These are phyloP conservation scores for Beris chalybata DNA, from an alignment of 2,888 invertebrate genomes.

Conservation along the genomic window DNA sequence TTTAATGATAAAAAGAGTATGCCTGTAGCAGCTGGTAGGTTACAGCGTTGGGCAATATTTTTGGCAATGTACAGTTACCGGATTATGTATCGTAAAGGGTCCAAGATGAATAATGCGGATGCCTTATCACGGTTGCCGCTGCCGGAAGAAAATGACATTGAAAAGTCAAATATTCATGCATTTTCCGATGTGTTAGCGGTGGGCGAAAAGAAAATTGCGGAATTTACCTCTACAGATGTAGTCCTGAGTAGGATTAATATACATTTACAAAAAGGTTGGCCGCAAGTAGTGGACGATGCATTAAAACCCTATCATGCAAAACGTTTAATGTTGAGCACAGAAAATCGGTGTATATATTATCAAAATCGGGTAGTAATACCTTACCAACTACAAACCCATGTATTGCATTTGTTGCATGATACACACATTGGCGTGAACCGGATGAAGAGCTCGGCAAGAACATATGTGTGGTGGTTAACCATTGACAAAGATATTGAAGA, in stretches of 20 bases:
- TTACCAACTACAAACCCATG: too few relatives aligned
- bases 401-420: too few relatives aligned
- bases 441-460: constrained; percentile 11
- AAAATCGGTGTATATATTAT: too few relatives aligned
- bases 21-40: constrained; percentile 35
- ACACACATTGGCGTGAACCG: too few relatives aligned
- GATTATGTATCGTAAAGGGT: constrained; percentile 33
- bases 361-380: constrained; percentile 15
- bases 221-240: too few relatives aligned
- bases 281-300: constrained; percentile 23
- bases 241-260: background rate
- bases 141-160: background rate
- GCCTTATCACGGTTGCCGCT: constrained; percentile 40
- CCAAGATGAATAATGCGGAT: constrained; percentile 39
- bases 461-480: too few relatives aligned
- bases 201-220: too few relatives aligned
- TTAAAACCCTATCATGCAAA: constrained; percentile 28
- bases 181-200: too few relatives aligned
- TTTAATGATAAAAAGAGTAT: constrained; percentile 41
- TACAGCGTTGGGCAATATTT: constrained; percentile 46
- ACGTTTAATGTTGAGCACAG: background rate
- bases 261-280: too few relatives aligned
- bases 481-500: too few relatives aligned
- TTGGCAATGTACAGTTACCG: constrained; percentile 33
- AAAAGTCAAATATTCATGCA: background rate